Base-by-base conservation (phyloP, 64 coral and sea anemone species). In the Cladopsammia gracilis region DNA sequence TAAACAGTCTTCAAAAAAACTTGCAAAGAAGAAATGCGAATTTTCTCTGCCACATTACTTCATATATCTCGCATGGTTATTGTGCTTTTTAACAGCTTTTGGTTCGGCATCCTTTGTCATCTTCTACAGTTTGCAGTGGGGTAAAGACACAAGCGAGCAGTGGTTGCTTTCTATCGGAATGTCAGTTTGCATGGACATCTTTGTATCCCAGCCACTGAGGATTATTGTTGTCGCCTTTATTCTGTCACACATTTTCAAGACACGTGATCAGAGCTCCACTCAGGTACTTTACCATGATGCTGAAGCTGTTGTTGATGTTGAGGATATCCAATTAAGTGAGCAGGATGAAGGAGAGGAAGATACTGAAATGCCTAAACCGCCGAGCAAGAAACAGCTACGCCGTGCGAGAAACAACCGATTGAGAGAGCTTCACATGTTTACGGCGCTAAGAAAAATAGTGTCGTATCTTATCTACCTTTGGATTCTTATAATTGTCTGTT, bases 101-200 rank as follows among this genome's bases (percentile, higher is more conserved):
- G 50, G 34, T 6, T 85, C 90, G 3, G 74, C 78, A n/a, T 34
- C 68, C 18, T 92, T 92, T 54, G 43, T 92, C 48, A 26, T 92
- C 16, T 75, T 92, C 14, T 92, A 92, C 58, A 83, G 78, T 11
- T 58, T 92, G 16, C 66, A 62, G 23, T 92, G 90, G 90, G 90
- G 90, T 15, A 71, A 73, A 22, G 66, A 85, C 7, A 92, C 71
- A 4, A 83, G 78, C 3, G 82, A 71, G 14, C 53, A 92, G 50
- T 92, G 90, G 90, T 18, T 92, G 3, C 74, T 92, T 10, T 84
- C 90, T 16, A 92, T 85, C 4, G 42, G 84, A 10, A 85, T 92
- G 52, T 71, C 90, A 3, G 5, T 71, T 54, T 61, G 58, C 2
- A 13, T 92, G 19, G 90, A 92, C 47, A 92, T 92, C 20, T 92